These are phyloP conservation scores for Bombycilla garrulus DNA, from an alignment of 2,113 vertebrate species.

Conservation along the genomic window DNA sequence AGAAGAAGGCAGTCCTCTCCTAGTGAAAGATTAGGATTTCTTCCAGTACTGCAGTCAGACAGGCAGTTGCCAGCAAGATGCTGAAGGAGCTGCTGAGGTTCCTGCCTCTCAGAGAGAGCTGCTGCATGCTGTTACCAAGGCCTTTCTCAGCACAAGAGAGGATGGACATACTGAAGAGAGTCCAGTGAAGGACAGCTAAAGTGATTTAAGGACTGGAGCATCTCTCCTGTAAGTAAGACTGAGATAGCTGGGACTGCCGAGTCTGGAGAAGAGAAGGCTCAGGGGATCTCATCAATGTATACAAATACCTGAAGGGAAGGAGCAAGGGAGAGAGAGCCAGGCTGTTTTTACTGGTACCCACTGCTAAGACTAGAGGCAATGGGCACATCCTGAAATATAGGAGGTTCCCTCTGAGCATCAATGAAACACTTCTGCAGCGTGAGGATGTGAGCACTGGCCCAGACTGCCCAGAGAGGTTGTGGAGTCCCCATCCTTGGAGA, in stretches of 20 bases:
- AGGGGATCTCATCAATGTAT: background rate
- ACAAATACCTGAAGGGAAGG: background rate
- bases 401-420: background rate
- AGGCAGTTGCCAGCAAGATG: background rate
- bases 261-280: background rate
- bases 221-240: background rate
- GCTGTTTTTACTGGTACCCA: background rate
- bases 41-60: background rate
- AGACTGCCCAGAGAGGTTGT: background rate
- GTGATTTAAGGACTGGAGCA: background rate
- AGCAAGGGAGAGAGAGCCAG: background rate
- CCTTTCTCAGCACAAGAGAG: background rate
- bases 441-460: rapidly evolving
- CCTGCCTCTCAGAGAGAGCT: background rate
- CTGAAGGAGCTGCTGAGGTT: background rate
- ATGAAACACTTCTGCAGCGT: background rate
- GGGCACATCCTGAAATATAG: background rate
- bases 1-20: background rate
- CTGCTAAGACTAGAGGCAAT: background rate
- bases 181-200: background rate
- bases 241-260: background rate
- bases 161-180: background rate
- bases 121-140: background rate
- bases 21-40: background rate
- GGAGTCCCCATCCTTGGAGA: background rate